Base-by-base conservation (phyloP, 2,797 vertebrate species). In the Otus scops region DNA sequence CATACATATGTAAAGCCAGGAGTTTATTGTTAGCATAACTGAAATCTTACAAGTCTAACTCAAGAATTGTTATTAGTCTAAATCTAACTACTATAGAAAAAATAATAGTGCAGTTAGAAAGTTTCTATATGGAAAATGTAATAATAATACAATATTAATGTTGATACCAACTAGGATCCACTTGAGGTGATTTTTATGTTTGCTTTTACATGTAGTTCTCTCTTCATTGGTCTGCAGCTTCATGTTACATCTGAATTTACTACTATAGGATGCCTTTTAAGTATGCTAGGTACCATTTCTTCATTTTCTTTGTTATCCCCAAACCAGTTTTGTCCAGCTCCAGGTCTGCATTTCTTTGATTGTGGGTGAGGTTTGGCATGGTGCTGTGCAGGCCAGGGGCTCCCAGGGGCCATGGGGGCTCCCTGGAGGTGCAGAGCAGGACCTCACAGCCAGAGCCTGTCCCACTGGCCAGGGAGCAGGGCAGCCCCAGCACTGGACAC, bases 301-400 rank as follows among this genome's bases (percentile, higher is more conserved):
- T 71, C 0, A 6, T 68, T 68, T 77, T n/a, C 27, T n/a, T 51
- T 80, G 32, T 50, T 36, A 15, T 10, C 22, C 32, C 22, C 23
- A 12, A 64, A 28, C 27, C 13, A 5, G 14, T 36, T 79, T 34
- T 39, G 23, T 30, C 17, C 61, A 48, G 41, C 38, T 80, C 30
- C 32, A 1, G 4, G 19, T 45, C 39, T 54, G 43, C 53, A 8
- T n/a, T 20, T 28, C 38, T 23, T 13, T 64, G 24, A 7, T 14
- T 24, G 63, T 0, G 0, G 18, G 9, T 27, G 28, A 56, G 50
- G 24, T n/a, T 8, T 47, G 57, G 17, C 6, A 1, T 1, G 10
- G 36, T n/a, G 45, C 75, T 36, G 41, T 4, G 14, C 13, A 6
- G 75, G 50, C 14, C 0, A 0, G 39, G 47, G 27, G 26, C 43